phyloP scores from a whole-genome alignment of 1,140 invertebrate genomes.

The Lanistes nyassanus region DNA sequence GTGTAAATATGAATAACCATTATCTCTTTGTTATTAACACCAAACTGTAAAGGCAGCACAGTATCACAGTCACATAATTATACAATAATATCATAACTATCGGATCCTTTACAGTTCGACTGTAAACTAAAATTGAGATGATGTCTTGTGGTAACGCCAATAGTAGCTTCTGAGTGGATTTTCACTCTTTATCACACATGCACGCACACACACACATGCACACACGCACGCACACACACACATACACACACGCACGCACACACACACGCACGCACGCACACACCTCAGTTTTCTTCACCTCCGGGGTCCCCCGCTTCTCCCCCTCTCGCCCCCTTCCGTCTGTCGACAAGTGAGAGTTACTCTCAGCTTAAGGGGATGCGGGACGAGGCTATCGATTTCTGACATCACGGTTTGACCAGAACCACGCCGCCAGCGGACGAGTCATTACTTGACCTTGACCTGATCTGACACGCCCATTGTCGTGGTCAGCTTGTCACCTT shows the following conservation, averaged over 20 bases:
- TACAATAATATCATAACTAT: too few relatives aligned
- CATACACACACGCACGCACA: not conserved
- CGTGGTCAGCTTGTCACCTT: not conserved
- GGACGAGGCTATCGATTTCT: not conserved
- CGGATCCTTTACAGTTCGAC: not conserved
- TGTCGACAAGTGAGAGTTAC: not conserved
- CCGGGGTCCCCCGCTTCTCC: not conserved
- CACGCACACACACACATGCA: constrained; percentile 7
- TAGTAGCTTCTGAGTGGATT: too few relatives aligned
- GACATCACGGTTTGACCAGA: not conserved
- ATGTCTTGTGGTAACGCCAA: too few relatives aligned
- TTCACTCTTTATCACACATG: not conserved
- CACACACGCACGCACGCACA: constrained; percentile 1
- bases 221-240: constrained; percentile 10
- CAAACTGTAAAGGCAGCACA: not conserved
- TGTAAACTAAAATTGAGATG: not conserved
- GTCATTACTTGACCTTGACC: not conserved
- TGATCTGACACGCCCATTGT: not conserved
- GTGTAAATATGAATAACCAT: not conserved
- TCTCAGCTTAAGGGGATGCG: not conserved
- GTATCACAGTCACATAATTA: not conserved
- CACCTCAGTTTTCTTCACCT: not conserved
- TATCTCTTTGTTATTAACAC: not conserved
- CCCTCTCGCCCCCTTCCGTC: not conserved
- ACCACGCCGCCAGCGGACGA: not conserved